Evolutionary conservation across 2,797 vertebrate genomes (phyloP), one percentile per base, ranked within the genome.

Genomic region (Melanotaenia nigrans): DNA sequence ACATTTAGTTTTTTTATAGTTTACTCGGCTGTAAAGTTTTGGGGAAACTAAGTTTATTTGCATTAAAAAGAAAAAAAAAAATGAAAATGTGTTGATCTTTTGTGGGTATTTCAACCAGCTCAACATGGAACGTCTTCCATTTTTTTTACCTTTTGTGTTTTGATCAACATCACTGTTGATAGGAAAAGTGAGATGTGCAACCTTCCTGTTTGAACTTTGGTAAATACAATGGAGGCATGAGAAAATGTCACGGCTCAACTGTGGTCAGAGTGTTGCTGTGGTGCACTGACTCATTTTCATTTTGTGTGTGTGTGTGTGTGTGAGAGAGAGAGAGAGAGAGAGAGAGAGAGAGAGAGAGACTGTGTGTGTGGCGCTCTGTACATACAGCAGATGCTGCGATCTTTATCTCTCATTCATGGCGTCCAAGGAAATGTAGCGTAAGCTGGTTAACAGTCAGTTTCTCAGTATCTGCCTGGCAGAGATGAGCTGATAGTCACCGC

Each of bases 151-250:
- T 73, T 58, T 66, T 73, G 67, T 69, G 58, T 74, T 75, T 71
- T 77, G 79, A 84, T 87, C 71, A 62, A 42, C 55, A 47, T 87
- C 74, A 85, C 60, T 85, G 77, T 87, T 87, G 65, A 77, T 93
- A 95, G 94, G 93, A 95, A 95, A 88, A 92, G 51, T 81, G 74
- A 92, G 78, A 90, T 94, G 94, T 85, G 88, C 87, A 83, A 87
- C 92, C 92, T 97, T 97, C 96, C 96, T 97, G 96, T 96, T 91
- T 96, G 95, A 97, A 95, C 95, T 94, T 90, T 90, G 91, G 90
- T 93, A 95, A 94, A 95, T 93, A 92, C 95, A 94, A 57, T 92
- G 94, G 94, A 97, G 95, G 92, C 94, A 93, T 95, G 95, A 97
- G 94, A 96, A 89, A 97, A 97, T 95, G 95, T 95, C 90, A 95